phyloP scores from a whole-genome alignment of 2,888 invertebrate species.

The Lochmaea capreae region DNA sequence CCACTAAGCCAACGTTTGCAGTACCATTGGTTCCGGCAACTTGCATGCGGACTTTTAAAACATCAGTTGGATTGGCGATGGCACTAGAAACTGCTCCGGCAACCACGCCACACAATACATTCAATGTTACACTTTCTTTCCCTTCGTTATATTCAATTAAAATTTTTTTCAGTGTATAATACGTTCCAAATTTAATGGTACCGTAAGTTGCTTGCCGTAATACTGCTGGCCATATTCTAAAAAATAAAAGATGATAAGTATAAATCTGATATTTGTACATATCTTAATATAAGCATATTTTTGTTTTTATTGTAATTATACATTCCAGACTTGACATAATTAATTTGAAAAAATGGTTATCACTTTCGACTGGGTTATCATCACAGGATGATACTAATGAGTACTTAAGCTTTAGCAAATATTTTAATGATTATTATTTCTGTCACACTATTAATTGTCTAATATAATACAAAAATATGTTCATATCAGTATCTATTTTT shows the following conservation, averaged over 20 bases:
- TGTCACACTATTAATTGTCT: too few species aligned
- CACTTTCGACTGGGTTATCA: too few species aligned
- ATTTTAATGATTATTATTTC: too few species aligned
- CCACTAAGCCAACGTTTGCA: constrained; percentile 70
- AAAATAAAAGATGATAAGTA: constrained; percentile 20
- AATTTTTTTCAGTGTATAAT: constrained; percentile 86
- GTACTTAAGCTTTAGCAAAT: too few species aligned
- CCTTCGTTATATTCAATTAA: constrained; percentile 70
- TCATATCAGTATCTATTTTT: too few species aligned
- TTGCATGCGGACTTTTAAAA: constrained; percentile 96
- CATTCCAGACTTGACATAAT: too few species aligned
- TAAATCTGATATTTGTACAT: too few species aligned
- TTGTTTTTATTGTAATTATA: too few species aligned
- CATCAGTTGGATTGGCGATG: constrained; percentile 97
- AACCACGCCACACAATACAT: constrained; percentile 85
- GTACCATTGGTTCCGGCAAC: constrained; percentile 70
- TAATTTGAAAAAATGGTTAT: too few species aligned
- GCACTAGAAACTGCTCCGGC: constrained; percentile 93
- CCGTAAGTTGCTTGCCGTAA: constrained; percentile 95
- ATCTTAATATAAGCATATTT: too few species aligned
- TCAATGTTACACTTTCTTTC: constrained; percentile 71
- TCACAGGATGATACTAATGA: too few species aligned
- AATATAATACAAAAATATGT: too few species aligned
- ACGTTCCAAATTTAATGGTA: constrained; percentile 96
- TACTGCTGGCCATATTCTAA: constrained; percentile 91